Percentiles rank a stretch among this genome's conserved stretches.
These are phyloP conservation scores for Cercocebus atys DNA, from an alignment of 2,113 vertebrate species.

Conservation along the genomic window DNA sequence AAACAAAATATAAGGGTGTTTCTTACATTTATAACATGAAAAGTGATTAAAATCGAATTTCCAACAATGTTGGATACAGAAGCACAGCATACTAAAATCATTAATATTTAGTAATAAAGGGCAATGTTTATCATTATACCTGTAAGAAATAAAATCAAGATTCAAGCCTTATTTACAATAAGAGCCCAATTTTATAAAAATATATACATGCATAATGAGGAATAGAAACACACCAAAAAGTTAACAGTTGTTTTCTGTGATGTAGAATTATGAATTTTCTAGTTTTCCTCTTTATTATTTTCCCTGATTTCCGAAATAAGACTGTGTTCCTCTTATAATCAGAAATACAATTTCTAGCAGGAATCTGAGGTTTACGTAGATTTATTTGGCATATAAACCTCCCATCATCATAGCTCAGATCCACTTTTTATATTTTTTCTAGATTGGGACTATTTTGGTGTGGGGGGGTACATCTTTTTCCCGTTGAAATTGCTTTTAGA, in stretches of 20 bases:
- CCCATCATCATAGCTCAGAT: not conserved
- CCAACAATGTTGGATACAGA: not conserved
- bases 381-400: not conserved
- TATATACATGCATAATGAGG: not conserved
- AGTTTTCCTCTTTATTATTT: not conserved
- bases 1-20: not conserved
- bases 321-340: not conserved
- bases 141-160: not conserved
- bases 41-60: not conserved
- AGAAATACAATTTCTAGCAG: not conserved
- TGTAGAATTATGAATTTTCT: not conserved
- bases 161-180: not conserved
- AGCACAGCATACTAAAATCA: not conserved
- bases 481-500: not conserved
- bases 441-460: not conserved
- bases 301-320: not conserved
- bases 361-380: not conserved
- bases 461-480: not conserved
- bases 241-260: not conserved
- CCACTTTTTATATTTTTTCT: not conserved
- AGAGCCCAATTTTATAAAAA: not conserved
- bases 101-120: not conserved
- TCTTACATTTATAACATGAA: not conserved
- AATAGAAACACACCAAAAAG: not conserved
- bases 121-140: not conserved